These are phyloP conservation scores for Dromiciops gliroides DNA, from an alignment of 2,113 vertebrate species.

Conservation along the genomic window DNA sequence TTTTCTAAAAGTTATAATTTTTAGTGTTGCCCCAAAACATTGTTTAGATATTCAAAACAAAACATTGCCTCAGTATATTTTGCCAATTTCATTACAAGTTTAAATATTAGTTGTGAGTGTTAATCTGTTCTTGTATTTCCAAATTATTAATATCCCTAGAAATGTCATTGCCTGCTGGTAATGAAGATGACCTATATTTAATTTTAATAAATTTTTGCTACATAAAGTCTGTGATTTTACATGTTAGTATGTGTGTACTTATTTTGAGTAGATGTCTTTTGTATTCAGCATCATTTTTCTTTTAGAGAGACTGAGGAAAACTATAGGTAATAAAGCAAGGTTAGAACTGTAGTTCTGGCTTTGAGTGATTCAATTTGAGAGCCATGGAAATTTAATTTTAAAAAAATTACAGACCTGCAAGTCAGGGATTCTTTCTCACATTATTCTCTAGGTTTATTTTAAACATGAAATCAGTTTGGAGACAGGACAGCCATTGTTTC, in stretches of 20 bases:
- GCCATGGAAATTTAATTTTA: slow-evolving; percentile 53
- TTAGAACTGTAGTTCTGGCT: slow-evolving; percentile 49
- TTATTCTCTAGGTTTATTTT: background rate
- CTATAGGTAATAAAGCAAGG: background rate
- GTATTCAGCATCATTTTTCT: background rate
- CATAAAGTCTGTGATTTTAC: background rate
- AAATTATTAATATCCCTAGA: slow-evolving; percentile 60
- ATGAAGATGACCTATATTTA: slow-evolving; percentile 26
- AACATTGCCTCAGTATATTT: slow-evolving; percentile 67
- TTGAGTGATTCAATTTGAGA: slow-evolving; percentile 65
- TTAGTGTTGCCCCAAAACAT: slow-evolving; percentile 77
- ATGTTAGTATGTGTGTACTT: background rate
- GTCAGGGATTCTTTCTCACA: background rate
- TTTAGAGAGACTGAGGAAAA: slow-evolving; percentile 40
- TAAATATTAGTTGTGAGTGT: slow-evolving; percentile 62
- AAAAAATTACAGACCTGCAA: background rate
- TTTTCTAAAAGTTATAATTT: slow-evolving; percentile 77
- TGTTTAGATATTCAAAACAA: slow-evolving; percentile 81
- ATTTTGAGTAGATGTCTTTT: background rate
- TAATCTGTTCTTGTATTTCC: slow-evolving; percentile 42
- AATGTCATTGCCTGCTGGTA: slow-evolving; percentile 40
- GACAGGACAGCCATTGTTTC: slow-evolving; percentile 8
- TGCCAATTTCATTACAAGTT: slow-evolving; percentile 72
- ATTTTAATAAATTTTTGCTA: background rate
- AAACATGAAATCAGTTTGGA: slow-evolving; percentile 19